Conservation (phyloP, 1,140 invertebrate species). For the Leucophenga varia region DNA sequence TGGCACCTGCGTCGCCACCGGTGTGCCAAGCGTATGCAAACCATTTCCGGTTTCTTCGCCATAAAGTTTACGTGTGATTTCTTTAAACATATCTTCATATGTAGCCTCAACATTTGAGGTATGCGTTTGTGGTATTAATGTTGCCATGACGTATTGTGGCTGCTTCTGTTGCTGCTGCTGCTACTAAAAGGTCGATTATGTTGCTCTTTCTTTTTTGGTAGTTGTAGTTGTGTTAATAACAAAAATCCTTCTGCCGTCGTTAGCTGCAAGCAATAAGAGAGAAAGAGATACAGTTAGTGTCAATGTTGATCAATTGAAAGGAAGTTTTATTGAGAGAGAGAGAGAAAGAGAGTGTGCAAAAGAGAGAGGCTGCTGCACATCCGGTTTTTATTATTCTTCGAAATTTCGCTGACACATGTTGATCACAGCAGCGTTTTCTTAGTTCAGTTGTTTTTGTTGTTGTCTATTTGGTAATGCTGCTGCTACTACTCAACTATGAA, state of each 20-base stretch:
- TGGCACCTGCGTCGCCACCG: conserved; percentile 53
- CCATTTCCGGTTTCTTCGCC: conserved; percentile 73
- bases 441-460: no score
- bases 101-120: conserved; percentile 56
- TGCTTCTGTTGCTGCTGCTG: no score
- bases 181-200: no score
- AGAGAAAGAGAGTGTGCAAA: background rate
- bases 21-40: conserved; percentile 56
- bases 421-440: no score
- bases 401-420: no score
- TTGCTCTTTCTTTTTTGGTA: background rate
- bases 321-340: no score
- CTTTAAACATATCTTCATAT: conserved; percentile 64
- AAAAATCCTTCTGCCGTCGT: no score
- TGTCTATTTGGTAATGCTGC: no score
- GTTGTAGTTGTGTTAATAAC: background rate
- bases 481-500: no score
- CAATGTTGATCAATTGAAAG: no score
- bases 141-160: conserved; percentile 34
- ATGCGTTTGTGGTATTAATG: conserved; percentile 52
- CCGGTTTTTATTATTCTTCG: background rate
- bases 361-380: conserved; percentile 1
- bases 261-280: no score
- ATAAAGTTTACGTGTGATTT: conserved; percentile 87
- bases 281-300: no score